Percentiles rank a stretch among this genome's conserved stretches.
Conservation (phyloP, 1,140 invertebrate genomes). For the Calliopsis andreniformis region DNA sequence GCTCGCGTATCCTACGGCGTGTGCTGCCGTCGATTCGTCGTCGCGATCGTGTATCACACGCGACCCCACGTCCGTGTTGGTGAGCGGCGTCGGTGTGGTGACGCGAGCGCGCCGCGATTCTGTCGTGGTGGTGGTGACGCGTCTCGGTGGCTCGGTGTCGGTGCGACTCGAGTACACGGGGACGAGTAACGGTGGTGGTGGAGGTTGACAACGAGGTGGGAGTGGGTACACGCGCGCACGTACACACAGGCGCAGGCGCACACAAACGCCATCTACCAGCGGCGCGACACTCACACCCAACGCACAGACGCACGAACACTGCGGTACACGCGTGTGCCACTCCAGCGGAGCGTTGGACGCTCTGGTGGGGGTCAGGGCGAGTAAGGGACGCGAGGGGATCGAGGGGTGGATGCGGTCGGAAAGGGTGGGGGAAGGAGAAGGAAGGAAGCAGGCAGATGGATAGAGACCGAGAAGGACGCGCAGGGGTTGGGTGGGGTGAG, state of each 20-base stretch:
- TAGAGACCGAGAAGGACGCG: conserved; percentile 58
- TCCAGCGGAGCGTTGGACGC: conserved; percentile 36
- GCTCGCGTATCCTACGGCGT: conserved; percentile 20
- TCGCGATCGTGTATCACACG: conserved; percentile 53
- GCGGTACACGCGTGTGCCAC: conserved; percentile 41
- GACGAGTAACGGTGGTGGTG: conserved; percentile 39
- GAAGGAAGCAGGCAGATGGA: conserved; percentile 38
- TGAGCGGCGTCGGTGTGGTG: conserved; percentile 4
- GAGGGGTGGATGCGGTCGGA: conserved; percentile 23
- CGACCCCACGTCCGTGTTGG: not conserved
- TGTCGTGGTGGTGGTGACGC: not conserved
- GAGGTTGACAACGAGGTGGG: conserved; percentile 40
- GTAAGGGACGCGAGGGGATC: conserved; percentile 10
- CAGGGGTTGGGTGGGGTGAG: conserved; percentile 53
- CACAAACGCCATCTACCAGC: conserved; percentile 47
- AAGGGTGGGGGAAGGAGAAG: conserved; percentile 34
- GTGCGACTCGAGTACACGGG: conserved; percentile 6
- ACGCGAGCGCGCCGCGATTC: not conserved
- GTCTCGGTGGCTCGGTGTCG: conserved; percentile 3
- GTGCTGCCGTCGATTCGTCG: conserved; percentile 65
- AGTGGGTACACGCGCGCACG: conserved; percentile 40
- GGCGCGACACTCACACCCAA: conserved; percentile 28
- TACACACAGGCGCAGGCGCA: conserved; percentile 44
- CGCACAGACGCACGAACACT: conserved; percentile 38
- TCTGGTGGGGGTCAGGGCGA: conserved; percentile 28